These are phyloP conservation scores for Aphis craccivora DNA, from an alignment of 1,140 invertebrate species.

Conservation along the genomic window DNA sequence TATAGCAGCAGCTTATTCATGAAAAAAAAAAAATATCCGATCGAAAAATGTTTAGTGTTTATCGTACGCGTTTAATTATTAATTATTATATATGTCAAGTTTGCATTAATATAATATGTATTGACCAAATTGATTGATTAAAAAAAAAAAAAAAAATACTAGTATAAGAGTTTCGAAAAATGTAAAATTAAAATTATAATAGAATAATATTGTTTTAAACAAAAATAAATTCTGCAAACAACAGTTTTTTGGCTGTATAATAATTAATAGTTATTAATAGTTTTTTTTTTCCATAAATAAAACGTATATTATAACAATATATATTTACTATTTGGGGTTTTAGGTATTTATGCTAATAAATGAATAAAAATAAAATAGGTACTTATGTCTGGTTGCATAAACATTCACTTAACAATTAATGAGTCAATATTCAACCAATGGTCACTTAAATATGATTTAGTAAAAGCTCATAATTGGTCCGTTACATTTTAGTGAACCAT, in stretches of 20 bases:
- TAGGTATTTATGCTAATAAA: too few relatives aligned
- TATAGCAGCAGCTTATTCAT: neutral
- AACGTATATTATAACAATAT: neutral
- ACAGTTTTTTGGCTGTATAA: neutral
- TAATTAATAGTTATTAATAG: neutral
- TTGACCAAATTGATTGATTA: neutral
- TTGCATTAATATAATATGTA: neutral
- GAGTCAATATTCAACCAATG: neutral
- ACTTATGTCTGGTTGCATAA: neutral
- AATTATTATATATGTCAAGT: neutral
- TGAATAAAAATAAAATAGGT: neutral
- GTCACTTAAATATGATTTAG: neutral
- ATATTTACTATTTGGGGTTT: neutral
- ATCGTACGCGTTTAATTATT: neutral
- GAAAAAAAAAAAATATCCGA: neutral
- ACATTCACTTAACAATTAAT: neutral
- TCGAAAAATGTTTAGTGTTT: neutral
- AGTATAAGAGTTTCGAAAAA: neutral
- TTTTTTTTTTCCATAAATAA: neutral
- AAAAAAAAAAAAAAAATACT: neutral
- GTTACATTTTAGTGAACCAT: neutral
- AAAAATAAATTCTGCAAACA: neutral
- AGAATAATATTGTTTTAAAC: neutral
- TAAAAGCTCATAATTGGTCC: neutral
- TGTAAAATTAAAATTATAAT: neutral